Evolutionary conservation across 2,797 vertebrate genomes (phyloP).

Genomic region (Labeo calbasu): DNA sequence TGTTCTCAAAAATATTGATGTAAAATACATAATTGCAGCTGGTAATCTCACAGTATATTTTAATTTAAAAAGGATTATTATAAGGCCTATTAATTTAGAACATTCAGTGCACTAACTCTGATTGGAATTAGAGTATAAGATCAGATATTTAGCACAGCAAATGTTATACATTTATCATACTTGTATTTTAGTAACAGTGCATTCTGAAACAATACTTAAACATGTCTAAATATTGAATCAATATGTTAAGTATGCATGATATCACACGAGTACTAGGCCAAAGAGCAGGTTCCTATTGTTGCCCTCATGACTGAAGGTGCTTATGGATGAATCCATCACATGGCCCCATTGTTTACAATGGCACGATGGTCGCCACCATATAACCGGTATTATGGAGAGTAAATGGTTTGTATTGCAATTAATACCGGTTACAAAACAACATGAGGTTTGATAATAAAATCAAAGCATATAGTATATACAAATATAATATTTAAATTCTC

Average conservation of each 20-base stretch:
- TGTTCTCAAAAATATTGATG: neutral
- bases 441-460: neutral
- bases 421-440: neutral
- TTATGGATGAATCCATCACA: slow-evolving; percentile 59
- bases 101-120: neutral
- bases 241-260: neutral
- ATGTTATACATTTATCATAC: neutral
- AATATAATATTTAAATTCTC: neutral
- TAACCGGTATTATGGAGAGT: neutral
- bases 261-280: neutral
- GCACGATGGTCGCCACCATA: slow-evolving; percentile 39
- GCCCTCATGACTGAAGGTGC: slow-evolving; percentile 34
- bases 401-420: neutral
- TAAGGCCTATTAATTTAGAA: neutral
- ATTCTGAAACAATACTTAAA: neutral
- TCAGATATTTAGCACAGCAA: neutral
- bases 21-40: neutral
- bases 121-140: neutral
- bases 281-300: slow-evolving; percentile 52
- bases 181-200: neutral
- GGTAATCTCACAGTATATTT: neutral
- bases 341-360: slow-evolving; percentile 71
- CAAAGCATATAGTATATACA: neutral
- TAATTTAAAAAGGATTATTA: neutral
- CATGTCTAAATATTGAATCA: neutral